Percentiles rank a stretch among this genome's conserved stretches.
Conservation (phyloP, 2,888 invertebrate species). For the Lasioglossum pauxillum region DNA sequence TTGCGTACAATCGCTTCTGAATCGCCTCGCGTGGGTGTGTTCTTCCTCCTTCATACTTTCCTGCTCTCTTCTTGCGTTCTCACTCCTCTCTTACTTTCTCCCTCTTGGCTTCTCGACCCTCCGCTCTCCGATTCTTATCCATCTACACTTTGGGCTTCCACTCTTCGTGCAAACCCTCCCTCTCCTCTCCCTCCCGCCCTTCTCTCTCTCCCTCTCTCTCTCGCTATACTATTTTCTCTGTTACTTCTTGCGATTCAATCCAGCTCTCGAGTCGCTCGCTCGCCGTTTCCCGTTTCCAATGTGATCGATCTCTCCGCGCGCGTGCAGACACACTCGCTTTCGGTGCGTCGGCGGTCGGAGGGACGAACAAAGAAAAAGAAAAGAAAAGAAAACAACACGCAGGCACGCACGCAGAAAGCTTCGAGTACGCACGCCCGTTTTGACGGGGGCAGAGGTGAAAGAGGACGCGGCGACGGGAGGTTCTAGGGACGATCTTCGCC, state of each 20-base stretch:
- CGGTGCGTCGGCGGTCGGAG: neutral
- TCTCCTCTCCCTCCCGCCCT: neutral
- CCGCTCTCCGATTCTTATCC: neutral
- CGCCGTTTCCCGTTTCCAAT: neutral
- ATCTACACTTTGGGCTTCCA: no score
- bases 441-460: neutral
- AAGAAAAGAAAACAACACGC: neutral
- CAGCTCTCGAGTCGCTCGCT: neutral
- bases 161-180: no score
- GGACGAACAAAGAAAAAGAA: neutral
- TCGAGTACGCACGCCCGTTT: slow-evolving; percentile 52
- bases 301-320: slow-evolving; percentile 34
- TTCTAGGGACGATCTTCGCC: slow-evolving; percentile 9
- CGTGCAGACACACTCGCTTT: neutral
- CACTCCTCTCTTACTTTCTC: slow-evolving; percentile 40
- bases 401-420: neutral
- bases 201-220: neutral
- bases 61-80: neutral
- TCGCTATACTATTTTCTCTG: neutral
- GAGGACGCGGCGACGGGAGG: slow-evolving; percentile 9
- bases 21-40: slow-evolving; percentile 45
- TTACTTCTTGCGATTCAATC: neutral
- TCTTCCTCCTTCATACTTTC: neutral
- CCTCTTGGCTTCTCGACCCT: neutral
- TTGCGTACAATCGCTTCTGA: slow-evolving; percentile 20